Evolutionary conservation across 2,113 vertebrate genomes (phyloP).

Genomic region (Mormoops blainvillei): DNA sequence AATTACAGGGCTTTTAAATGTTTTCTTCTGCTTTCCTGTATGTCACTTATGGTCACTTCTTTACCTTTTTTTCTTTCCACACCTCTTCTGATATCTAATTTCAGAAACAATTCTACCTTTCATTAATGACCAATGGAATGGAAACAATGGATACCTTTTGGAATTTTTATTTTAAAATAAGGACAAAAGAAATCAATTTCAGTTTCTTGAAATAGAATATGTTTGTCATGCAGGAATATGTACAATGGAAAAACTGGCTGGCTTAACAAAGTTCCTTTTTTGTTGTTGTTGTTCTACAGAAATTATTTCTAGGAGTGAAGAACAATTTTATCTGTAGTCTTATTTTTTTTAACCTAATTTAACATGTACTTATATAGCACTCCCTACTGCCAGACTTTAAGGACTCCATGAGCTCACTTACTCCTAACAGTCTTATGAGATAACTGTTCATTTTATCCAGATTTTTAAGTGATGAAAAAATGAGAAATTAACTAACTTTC

Average conservation of each 20-base stretch:
- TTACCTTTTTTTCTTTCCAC: neutral
- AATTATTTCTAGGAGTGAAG: slow-evolving; percentile 4
- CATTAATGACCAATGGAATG: neutral
- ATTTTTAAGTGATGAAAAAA: neutral
- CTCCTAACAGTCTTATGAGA: neutral
- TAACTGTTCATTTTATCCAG: neutral
- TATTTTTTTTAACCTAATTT: neutral
- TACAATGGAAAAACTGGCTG: neutral
- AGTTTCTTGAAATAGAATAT: neutral
- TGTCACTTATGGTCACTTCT: neutral
- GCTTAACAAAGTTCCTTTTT: neutral
- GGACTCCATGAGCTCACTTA: neutral
- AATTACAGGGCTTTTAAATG: neutral
- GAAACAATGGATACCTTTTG: neutral
- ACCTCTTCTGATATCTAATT: neutral
- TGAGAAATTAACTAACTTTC: neutral
- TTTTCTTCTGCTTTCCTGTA: neutral
- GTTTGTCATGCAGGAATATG: neutral
- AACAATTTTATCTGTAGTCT: neutral
- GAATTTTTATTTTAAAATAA: neutral
- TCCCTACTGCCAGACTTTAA: neutral
- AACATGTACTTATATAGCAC: neutral
- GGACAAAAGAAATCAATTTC: neutral
- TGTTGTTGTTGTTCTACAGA: neutral
- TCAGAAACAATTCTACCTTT: slow-evolving; percentile 9